phyloP scores from a whole-genome alignment of 2,113 vertebrate genomes.

The Mus spicilegus region DNA sequence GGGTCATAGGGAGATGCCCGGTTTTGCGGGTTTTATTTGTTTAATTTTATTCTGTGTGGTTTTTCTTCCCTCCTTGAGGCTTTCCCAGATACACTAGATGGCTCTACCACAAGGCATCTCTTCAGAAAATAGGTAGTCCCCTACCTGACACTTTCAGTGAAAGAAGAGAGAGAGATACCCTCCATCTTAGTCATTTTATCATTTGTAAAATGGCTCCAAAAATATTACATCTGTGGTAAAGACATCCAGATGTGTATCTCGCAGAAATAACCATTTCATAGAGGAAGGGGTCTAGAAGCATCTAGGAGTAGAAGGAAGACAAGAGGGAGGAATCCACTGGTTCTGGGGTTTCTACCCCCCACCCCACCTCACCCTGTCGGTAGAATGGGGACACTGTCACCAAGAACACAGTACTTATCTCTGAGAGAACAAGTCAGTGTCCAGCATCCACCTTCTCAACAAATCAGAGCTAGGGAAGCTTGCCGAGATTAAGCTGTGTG shows the following conservation, averaged over 20 bases:
- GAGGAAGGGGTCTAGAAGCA: conserved; percentile 16
- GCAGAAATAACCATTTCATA: conserved; percentile 61
- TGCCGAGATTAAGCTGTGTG: conserved; percentile 29
- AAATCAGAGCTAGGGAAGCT: not conserved
- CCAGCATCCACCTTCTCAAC: not conserved
- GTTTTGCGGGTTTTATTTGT: conserved; percentile 85
- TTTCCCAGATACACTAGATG: conserved; percentile 66
- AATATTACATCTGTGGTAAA: conserved; percentile 59
- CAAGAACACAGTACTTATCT: not conserved
- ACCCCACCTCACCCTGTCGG: not conserved
- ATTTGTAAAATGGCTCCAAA: conserved; percentile 60
- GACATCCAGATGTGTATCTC: conserved; percentile 6
- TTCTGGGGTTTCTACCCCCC: not conserved
- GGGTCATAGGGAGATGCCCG: conserved; percentile 83
- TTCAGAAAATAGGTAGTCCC: conserved; percentile 77
- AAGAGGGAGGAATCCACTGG: not conserved
- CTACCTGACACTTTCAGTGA: not conserved
- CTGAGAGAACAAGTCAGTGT: not conserved
- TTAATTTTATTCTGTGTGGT: conserved; percentile 77
- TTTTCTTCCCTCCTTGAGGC: conserved; percentile 72
- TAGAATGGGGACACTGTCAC: conserved; percentile 12
- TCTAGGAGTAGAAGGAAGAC: not conserved
- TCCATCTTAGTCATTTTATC: conserved; percentile 8
- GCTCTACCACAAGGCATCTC: conserved; percentile 61
- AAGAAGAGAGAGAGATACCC: not conserved